phyloP scores from a whole-genome alignment of 2,113 vertebrate species.

The Hipposideros armiger region DNA sequence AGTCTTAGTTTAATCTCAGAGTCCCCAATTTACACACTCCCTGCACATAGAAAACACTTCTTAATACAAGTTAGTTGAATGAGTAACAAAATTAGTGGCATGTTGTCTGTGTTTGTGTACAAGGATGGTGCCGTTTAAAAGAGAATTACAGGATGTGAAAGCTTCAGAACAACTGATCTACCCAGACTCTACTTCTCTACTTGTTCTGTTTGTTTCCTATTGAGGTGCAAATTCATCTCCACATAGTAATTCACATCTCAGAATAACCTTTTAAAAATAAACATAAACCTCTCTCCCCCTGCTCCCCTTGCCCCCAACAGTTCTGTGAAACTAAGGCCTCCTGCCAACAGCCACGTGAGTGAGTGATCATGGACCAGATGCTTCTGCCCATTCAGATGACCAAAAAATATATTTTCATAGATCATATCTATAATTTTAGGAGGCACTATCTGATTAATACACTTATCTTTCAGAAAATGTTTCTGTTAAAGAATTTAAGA shows the following conservation, averaged over 20 bases:
- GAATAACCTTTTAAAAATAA: no score
- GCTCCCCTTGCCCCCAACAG: no score
- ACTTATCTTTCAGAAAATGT: not conserved
- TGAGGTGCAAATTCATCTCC: not conserved
- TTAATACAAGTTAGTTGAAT: not conserved
- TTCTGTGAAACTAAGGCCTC: no score
- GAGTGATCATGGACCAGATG: no score
- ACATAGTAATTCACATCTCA: not conserved
- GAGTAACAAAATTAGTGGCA: not conserved
- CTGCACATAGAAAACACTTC: not conserved
- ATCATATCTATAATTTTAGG: not conserved
- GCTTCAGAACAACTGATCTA: not conserved
- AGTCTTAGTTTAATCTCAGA: not conserved
- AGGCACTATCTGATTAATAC: not conserved
- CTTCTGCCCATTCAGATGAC: no score
- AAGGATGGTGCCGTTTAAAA: not conserved
- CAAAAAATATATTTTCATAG: not conserved
- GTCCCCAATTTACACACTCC: not conserved
- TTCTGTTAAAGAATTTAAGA: not conserved
- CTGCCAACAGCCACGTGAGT: no score
- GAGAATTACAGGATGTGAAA: not conserved
- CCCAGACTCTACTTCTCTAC: not conserved
- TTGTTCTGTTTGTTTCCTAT: not conserved
- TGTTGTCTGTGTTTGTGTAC: not conserved
- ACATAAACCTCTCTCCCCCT: no score